These are phyloP conservation scores for Cyrtorhinus lividipennis DNA, from an alignment of 1,140 invertebrate species.

Conservation along the genomic window DNA sequence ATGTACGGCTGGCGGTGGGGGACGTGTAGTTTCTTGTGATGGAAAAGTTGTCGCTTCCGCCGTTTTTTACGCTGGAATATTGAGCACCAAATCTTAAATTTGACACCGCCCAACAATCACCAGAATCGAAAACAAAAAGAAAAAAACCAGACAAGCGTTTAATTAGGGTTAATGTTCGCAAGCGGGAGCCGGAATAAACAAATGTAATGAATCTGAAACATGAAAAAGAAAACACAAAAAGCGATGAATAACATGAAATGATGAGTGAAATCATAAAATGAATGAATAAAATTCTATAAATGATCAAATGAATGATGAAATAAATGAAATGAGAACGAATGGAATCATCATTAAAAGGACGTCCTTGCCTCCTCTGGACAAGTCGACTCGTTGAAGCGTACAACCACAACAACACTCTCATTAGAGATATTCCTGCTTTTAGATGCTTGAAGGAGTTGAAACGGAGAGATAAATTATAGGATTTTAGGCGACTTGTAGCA, in stretches of 20 bases:
- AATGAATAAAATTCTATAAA: neutral
- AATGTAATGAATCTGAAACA: neutral
- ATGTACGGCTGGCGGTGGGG: conserved; percentile 36
- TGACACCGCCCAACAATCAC: neutral
- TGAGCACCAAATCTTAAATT: conserved; percentile 10
- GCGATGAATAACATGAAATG: neutral
- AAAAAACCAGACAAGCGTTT: neutral
- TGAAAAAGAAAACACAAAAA: neutral
- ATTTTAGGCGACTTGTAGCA: no score
- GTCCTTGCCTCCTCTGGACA: no score
- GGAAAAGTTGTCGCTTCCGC: conserved; percentile 57
- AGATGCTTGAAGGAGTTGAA: no score
- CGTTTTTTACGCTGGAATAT: conserved; percentile 43
- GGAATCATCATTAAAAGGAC: no score
- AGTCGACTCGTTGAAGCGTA: no score
- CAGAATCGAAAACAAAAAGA: neutral
- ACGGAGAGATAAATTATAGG: no score
- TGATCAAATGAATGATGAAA: no score
- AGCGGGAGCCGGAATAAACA: neutral
- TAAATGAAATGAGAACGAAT: no score
- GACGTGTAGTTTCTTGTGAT: conserved; percentile 62
- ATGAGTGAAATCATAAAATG: neutral
- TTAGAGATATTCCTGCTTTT: no score
- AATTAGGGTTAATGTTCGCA: neutral
- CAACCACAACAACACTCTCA: no score